Base-by-base conservation (phyloP, 2,113 vertebrate species). In the Tachysurus vachellii region DNA sequence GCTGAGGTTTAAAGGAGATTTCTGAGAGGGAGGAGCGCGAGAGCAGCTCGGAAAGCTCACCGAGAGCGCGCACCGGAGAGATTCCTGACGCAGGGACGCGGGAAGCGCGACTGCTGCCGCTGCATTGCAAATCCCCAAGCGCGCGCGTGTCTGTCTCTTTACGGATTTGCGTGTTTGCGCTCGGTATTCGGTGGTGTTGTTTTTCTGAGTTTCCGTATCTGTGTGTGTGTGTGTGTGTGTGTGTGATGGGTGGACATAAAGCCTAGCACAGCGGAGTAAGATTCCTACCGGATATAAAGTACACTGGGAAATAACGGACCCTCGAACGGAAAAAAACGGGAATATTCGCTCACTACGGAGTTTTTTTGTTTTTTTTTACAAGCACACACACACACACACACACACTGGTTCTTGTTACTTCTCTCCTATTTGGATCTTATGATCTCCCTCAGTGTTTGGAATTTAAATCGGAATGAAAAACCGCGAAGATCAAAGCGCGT, bases 241-340 rank as follows among this genome's bases (percentile, higher is more conserved):
- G n/a, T 31, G 76, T 31, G 53, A 80, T 80, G 54, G 77, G 28
- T 28, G 77, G 53, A 80, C 77, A 80, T 56, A 57, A 80, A 80
- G 8, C 16, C 28, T 7, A n/a, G 31, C n/a, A n/a, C 77, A 80
- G 28, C 16, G 28, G 54, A 80, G 17, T 80, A 8, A 57, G 53
- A 80, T 57, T 57, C 54, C 53, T 12, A 57, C 53, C n/a, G 77
- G 77, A 80, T 80, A 57, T 80, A 57, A 56, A 59, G 79, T 59
- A 17, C 28, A 13, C 17, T 36, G 54, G 28, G 28, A 31, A 57
- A 57, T 80, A 56, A 57, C 26, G 14, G 76, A 80, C 9, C 54
- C 28, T 80, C 4, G 36, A 6, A 36, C 79, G 28, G 28, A 47
- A 57, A 36, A 36, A 75, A n/a, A 54, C 75, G 7, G 75, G 50